These are phyloP conservation scores for Mustelus asterias DNA, from an alignment of 2,113 vertebrate genomes.

Conservation along the genomic window DNA sequence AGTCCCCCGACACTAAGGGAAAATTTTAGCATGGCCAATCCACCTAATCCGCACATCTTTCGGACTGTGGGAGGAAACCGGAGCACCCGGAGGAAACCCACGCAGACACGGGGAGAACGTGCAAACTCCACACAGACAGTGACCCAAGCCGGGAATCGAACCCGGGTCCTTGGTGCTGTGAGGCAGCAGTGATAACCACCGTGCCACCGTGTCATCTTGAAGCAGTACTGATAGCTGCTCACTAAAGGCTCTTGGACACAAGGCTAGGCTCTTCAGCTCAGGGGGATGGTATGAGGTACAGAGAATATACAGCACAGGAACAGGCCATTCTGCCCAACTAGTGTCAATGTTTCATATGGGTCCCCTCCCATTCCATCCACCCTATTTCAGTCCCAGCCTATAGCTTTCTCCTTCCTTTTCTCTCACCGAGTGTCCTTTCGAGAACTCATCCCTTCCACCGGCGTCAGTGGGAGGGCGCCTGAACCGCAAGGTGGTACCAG, in stretches of 20 bases:
- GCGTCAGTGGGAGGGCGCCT: background rate
- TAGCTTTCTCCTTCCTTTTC: background rate
- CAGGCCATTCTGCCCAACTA: background rate
- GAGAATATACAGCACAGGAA: background rate
- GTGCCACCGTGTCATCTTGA: background rate
- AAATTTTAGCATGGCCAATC: too few relatives aligned
- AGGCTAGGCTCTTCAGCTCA: background rate
- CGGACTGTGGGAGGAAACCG: too few relatives aligned
- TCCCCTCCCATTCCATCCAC: background rate
- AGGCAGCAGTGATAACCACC: too few relatives aligned
- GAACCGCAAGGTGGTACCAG: background rate
- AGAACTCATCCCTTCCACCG: background rate
- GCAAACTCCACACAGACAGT: too few relatives aligned
- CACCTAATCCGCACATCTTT: too few relatives aligned
- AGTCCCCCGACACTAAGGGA: too few relatives aligned
- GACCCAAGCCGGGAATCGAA: too few relatives aligned
- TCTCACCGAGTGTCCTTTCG: background rate
- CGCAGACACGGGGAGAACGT: too few relatives aligned
- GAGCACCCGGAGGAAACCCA: too few relatives aligned
- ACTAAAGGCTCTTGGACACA: background rate
- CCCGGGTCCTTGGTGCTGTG: too few relatives aligned
- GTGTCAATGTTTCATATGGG: background rate
- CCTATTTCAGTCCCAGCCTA: background rate
- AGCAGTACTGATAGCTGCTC: background rate
- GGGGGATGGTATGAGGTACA: background rate